Evolutionary conservation across 2,113 vertebrate genomes (phyloP).

Genomic region (Bostrychus sinensis): DNA sequence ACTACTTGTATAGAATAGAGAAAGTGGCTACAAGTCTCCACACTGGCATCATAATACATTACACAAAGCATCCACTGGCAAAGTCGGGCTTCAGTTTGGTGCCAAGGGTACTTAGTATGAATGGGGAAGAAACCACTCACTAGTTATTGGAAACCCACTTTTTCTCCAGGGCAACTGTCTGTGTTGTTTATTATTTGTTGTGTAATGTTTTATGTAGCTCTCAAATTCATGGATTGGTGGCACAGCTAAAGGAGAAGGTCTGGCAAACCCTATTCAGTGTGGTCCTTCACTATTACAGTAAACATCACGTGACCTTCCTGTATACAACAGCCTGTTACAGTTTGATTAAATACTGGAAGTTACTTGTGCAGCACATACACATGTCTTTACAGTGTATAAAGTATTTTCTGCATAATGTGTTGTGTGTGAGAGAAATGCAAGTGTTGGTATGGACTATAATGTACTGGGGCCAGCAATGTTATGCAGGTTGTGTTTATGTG

Average conservation of each 20-base stretch:
- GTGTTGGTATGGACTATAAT: constrained; percentile 1
- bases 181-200: not conserved
- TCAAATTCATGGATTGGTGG: not conserved
- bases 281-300: no score
- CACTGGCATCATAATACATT: no score
- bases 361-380: not conserved
- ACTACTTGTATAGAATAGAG: no score
- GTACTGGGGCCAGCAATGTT: constrained; percentile 15
- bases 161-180: no score
- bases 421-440: not conserved
- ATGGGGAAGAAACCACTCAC: not conserved
- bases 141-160: not conserved
- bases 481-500: constrained; percentile 39
- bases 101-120: not conserved
- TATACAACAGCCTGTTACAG: no score
- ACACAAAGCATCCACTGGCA: no score
- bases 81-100: no score
- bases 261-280: not conserved
- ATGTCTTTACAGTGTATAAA: no score
- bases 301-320: no score
- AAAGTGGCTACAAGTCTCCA: no score
- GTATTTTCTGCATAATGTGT: constrained; percentile 3
- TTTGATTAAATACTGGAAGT: no score
- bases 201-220: not conserved
- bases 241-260: not conserved